A percentile compares a stretch with the other conserved stretches of the same genome.
These are phyloP conservation scores for Anagyrus pseudococci DNA, from an alignment of 2,888 invertebrate species.

Conservation along the genomic window DNA sequence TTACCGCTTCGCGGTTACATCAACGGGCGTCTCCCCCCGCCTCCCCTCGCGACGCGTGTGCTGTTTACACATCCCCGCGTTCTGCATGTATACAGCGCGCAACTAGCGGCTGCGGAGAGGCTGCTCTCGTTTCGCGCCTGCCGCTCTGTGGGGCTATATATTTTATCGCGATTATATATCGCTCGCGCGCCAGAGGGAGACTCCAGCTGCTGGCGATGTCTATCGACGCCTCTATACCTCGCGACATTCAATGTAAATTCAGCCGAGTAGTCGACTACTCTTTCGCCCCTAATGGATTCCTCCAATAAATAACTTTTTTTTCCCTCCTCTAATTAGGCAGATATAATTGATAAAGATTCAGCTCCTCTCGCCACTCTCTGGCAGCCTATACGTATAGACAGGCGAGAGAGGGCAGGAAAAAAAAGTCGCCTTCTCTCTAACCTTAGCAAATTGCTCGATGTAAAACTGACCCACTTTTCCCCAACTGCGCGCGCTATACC, in stretches of 20 bases:
- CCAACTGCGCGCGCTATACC: too few relatives aligned
- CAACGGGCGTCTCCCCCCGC: too few relatives aligned
- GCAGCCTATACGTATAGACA: too few relatives aligned
- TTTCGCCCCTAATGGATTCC: background rate
- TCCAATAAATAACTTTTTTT: background rate
- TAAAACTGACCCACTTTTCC: too few relatives aligned
- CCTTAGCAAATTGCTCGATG: too few relatives aligned
- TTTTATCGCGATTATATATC: constrained; percentile 3
- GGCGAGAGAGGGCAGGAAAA: too few relatives aligned
- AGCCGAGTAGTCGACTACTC: background rate
- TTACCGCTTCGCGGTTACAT: constrained; percentile 30
- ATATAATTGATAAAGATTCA: too few relatives aligned
- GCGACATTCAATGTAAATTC: constrained; percentile 21
- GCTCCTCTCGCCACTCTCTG: background rate
- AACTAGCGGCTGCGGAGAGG: background rate
- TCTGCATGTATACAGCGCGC: constrained; percentile 7
- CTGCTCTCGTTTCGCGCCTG: constrained; percentile 5
- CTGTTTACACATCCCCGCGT: too few relatives aligned
- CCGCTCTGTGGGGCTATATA: constrained; percentile 1
- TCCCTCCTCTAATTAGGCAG: background rate
- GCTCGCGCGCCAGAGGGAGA: background rate
- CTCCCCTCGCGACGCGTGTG: too few relatives aligned
- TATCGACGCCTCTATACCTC: background rate
- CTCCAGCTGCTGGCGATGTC: background rate
- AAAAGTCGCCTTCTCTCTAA: too few relatives aligned